Evolutionary conservation across 2,113 vertebrate genomes (phyloP).

Genomic region (Bagarius yarrelli): DNA sequence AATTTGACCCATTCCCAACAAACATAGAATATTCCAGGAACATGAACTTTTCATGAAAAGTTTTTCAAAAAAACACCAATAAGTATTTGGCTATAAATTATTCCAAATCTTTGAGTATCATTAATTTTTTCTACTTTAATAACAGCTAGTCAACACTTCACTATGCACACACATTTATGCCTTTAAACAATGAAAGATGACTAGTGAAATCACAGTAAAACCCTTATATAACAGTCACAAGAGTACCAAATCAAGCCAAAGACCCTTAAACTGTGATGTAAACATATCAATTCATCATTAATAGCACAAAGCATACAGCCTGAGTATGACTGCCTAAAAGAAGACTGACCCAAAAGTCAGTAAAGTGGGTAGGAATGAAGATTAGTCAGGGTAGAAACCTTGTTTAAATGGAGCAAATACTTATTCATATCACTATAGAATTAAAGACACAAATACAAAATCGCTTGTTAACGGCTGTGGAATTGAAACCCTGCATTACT

Average conservation of each 20-base stretch:
- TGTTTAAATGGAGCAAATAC: background rate
- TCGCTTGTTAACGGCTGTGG: background rate
- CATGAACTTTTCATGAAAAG: no score
- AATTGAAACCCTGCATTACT: conserved; percentile 25
- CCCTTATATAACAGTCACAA: no score
- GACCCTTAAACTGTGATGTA: background rate
- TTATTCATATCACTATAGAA: background rate
- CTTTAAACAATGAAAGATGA: background rate
- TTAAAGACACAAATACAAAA: conserved; percentile 12
- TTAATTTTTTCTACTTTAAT: background rate
- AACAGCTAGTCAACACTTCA: background rate
- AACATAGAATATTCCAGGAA: no score
- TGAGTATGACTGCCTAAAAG: background rate
- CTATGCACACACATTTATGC: background rate
- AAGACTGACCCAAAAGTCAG: background rate
- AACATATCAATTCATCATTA: background rate
- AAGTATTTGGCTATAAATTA: background rate
- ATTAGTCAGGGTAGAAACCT: background rate
- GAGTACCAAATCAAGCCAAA: no score
- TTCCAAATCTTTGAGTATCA: background rate
- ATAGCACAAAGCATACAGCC: background rate
- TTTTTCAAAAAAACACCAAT: background rate
- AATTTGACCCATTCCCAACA: no score
- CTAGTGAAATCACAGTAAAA: background rate
- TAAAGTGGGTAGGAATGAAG: background rate